Evolutionary conservation across 2,113 vertebrate species (phyloP), one percentile per base, ranked within the genome.

Genomic region (Callorhinus ursinus): DNA sequence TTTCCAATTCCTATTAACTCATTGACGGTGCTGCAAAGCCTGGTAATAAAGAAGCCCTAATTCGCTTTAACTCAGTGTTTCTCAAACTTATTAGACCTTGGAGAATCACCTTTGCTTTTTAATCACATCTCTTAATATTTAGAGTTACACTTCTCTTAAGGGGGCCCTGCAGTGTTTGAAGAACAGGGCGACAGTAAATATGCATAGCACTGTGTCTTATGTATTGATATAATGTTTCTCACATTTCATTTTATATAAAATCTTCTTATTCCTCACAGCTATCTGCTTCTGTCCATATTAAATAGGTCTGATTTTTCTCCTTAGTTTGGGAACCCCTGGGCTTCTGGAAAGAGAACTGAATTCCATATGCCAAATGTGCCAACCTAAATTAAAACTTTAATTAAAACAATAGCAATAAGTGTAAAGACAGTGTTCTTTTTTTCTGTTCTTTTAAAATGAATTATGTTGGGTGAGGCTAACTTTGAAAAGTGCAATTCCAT

Each of bases 371-470:
- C 63, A 77, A 95, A 93, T 82, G 42, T 88, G 59, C 36, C 53
- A 53, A 77, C 7, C 79, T 91, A 67, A 79, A 93, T 91, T 28
- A 61, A 94, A 93, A 81, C 9, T 72, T 79, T 79, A 90, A 97
- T 96, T 79, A 82, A 92, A 84, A 89, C 13, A 72, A 77, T 76
- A 24, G 57, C 69, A 93, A 65, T 39, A 39, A 61, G 59, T 83
- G 53, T 72, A 82, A 92, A 91, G 51, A 72, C 59, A 42, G 83
- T 42, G 71, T 11, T 22, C 53, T 79, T 33, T 46, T 65, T 96
- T 26, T 97, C 59, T 79, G 33, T 97, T 88, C 72, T 93, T 95
- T 95, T 79, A 88, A 92, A 89, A 83, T 72, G 84, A 93, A 81
- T 86, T 71, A 59, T 83, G 39, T 84, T 92, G 26, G 31, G 33